Percentiles rank a stretch among this genome's conserved stretches.
Conservation (phyloP, 2,797 vertebrate species). For the Ctenopoma kingsleyae region DNA sequence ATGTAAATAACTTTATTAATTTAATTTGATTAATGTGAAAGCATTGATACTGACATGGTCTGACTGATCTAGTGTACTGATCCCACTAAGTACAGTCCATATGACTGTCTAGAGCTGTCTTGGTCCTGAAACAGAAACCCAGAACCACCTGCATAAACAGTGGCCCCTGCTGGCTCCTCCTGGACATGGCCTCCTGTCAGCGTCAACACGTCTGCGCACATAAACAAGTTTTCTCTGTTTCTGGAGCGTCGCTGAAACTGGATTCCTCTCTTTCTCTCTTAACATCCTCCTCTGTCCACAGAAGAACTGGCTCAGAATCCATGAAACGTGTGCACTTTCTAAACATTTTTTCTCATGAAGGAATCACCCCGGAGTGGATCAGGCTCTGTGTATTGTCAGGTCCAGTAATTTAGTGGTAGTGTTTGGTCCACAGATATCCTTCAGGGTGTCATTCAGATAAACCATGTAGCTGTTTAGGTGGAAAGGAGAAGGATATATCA, state of each 20-base stretch:
- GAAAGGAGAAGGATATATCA: slow-evolving; percentile 58
- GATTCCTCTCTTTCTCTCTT: slow-evolving; percentile 51
- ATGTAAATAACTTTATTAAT: slow-evolving; percentile 10
- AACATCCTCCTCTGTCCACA: slow-evolving; percentile 55
- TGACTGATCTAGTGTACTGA: slow-evolving; percentile 17
- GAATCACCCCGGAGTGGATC: slow-evolving; percentile 20
- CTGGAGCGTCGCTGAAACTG: slow-evolving; percentile 30
- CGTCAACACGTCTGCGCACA: slow-evolving; percentile 25
- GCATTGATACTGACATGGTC: slow-evolving; percentile 5
- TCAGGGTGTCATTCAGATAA: slow-evolving; percentile 70
- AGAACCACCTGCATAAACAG: slow-evolving; percentile 71
- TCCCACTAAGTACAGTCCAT: slow-evolving; percentile 7
- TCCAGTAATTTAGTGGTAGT: slow-evolving; percentile 45
- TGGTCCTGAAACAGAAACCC: slow-evolving; percentile 12
- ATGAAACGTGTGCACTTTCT: slow-evolving; percentile 70
- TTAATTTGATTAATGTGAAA: slow-evolving; percentile 19
- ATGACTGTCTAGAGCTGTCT: slow-evolving; percentile 11
- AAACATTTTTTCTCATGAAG: slow-evolving; percentile 60
- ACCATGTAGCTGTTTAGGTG: slow-evolving; percentile 70
- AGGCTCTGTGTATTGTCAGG: slow-evolving; percentile 43
- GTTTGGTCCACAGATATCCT: slow-evolving; percentile 71
- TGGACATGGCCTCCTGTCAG: slow-evolving; percentile 47
- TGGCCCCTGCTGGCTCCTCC: slow-evolving; percentile 79
- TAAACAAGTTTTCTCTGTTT: slow-evolving; percentile 46
- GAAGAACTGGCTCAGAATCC: slow-evolving; percentile 38